phyloP scores from a whole-genome alignment of 2,888 invertebrate species.

The Alloscopus bannaensis region DNA sequence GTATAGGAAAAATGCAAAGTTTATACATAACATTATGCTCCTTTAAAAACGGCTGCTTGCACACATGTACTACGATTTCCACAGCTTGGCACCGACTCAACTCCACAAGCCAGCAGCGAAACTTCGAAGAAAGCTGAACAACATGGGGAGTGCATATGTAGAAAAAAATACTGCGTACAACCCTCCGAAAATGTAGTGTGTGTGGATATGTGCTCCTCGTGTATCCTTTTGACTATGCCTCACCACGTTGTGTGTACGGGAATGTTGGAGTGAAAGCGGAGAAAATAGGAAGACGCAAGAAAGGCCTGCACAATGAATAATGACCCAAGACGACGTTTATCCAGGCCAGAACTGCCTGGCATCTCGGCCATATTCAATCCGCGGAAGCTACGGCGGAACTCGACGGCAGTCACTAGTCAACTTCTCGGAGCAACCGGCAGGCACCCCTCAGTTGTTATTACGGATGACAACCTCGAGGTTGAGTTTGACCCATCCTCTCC shows the following conservation, averaged over 20 bases:
- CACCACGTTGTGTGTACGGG: no score
- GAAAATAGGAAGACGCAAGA: slow-evolving; percentile 10
- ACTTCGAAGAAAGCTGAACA: background rate
- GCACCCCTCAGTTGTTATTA: slow-evolving; percentile 79
- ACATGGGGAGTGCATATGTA: background rate
- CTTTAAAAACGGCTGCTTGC: no score
- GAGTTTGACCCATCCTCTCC: slow-evolving; percentile 67
- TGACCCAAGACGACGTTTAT: slow-evolving; percentile 72
- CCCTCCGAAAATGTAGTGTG: no score
- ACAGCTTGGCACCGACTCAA: no score
- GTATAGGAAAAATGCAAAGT: no score
- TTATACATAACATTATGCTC: no score
- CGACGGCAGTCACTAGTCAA: slow-evolving; percentile 71
- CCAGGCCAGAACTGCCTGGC: slow-evolving; percentile 72
- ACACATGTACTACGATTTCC: no score
- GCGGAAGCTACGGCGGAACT: slow-evolving; percentile 76
- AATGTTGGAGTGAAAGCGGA: slow-evolving; percentile 21
- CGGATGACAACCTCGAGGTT: slow-evolving; percentile 78
- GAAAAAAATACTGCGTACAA: no score
- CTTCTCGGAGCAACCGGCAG: slow-evolving; percentile 68
- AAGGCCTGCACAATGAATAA: slow-evolving; percentile 69
- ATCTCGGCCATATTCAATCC: slow-evolving; percentile 90
- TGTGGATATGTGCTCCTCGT: no score
- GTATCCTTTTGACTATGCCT: no score
- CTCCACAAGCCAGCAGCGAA: slow-evolving; percentile 6